Conservation (phyloP, 1,140 invertebrate genomes). For the Danaus melanippus region DNA sequence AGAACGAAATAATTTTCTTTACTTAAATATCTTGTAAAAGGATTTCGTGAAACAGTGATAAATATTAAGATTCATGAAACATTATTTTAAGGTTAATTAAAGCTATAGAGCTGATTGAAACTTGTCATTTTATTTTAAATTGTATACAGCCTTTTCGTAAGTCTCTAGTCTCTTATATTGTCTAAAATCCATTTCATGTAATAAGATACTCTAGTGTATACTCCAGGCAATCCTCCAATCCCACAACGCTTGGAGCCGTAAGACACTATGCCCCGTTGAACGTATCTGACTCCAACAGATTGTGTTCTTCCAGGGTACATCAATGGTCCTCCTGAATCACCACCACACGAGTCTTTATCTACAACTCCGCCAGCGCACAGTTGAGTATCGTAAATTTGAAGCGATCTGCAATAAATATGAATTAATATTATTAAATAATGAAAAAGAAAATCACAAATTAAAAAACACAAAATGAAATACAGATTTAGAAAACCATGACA, state of each 20-base stretch:
- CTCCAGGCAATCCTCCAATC: slow-evolving; percentile 71
- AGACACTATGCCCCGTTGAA: slow-evolving; percentile 78
- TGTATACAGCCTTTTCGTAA: not conserved
- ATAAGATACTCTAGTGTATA: slow-evolving; percentile 75
- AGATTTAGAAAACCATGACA: too few relatives aligned
- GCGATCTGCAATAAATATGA: slow-evolving; percentile 31
- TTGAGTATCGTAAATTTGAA: slow-evolving; percentile 67
- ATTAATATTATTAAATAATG: too few relatives aligned
- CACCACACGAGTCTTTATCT: slow-evolving; percentile 76
- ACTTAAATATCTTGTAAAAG: too few relatives aligned
- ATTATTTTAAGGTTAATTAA: too few relatives aligned
- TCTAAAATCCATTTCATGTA: slow-evolving; percentile 80
- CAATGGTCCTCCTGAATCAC: slow-evolving; percentile 80
- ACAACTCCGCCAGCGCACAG: slow-evolving; percentile 75
- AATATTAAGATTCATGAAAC: too few relatives aligned
- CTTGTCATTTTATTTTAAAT: not conserved
- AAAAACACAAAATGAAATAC: too few relatives aligned
- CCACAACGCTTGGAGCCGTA: slow-evolving; percentile 78
- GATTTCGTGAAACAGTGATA: too few relatives aligned
- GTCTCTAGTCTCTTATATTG: slow-evolving; percentile 47
- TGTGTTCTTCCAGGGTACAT: slow-evolving; percentile 63
- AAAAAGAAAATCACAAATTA: too few relatives aligned
- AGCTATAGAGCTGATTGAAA: too few relatives aligned
- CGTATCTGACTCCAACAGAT: slow-evolving; percentile 48
- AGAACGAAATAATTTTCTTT: too few relatives aligned